Evolutionary conservation across 2,888 invertebrate genomes (phyloP).

Genomic region (Pristionchus arcanus): DNA sequence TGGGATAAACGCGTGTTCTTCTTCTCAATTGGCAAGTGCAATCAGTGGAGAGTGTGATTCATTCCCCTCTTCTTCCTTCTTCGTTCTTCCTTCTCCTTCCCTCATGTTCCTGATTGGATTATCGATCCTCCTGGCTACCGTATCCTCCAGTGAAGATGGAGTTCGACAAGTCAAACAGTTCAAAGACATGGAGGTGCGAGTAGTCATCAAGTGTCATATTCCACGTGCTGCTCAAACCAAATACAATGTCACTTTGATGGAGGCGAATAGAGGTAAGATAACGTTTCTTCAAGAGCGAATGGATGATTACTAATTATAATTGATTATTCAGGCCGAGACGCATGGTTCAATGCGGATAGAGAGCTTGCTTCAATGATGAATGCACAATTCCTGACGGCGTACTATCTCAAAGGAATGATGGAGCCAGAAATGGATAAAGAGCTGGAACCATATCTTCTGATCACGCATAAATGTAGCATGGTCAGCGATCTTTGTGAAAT

Average conservation of each 20-base stretch:
- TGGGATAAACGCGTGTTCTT: constrained; percentile 7
- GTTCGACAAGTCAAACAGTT: neutral
- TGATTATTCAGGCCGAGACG: neutral
- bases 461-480: constrained; percentile 15
- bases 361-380: neutral
- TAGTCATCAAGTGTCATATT: constrained; percentile 2
- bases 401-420: constrained; percentile 42
- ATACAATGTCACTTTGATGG: neutral
- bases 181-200: constrained; percentile 15
- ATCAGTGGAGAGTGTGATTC: constrained; percentile 7
- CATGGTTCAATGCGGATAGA: neutral
- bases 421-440: neutral
- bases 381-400: neutral
- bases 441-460: constrained; percentile 17
- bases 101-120: neutral
- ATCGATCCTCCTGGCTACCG: constrained; percentile 36
- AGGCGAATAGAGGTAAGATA: neutral
- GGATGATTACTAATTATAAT: neutral
- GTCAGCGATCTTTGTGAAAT: neutral
- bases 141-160: neutral
- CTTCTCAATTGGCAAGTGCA: constrained; percentile 5
- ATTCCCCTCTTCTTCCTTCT: neutral
- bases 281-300: neutral
- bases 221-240: neutral
- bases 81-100: neutral